A percentile compares a stretch with the other conserved stretches of the same genome.
These are phyloP conservation scores for Agonopterix heracliana DNA, from an alignment of 2,888 invertebrate genomes.

Conservation along the genomic window DNA sequence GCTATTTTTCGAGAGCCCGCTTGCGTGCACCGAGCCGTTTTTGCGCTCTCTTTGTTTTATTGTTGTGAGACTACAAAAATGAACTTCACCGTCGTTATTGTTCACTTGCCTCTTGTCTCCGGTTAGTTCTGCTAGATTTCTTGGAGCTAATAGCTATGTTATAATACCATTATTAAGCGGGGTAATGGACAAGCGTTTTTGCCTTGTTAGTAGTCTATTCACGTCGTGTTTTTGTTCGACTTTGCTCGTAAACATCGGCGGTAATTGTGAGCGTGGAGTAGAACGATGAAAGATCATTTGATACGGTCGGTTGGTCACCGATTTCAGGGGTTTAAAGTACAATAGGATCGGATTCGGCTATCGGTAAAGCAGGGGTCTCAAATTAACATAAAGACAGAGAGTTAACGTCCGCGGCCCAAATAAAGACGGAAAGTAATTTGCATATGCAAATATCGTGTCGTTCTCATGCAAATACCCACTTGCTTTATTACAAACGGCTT, in stretches of 20 bases:
- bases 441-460: slow-evolving; percentile 70
- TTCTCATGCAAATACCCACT: slow-evolving; percentile 68
- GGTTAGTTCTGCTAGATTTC: slow-evolving; percentile 33
- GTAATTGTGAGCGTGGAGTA: slow-evolving; percentile 34
- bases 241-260: slow-evolving; percentile 27
- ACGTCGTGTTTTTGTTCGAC: slow-evolving; percentile 34
- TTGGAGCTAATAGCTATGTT: slow-evolving; percentile 34
- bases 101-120: slow-evolving; percentile 45
- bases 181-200: slow-evolving; percentile 40
- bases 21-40: slow-evolving; percentile 60
- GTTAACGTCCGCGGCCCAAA: slow-evolving; percentile 63
- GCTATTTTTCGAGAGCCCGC: slow-evolving; percentile 55
- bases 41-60: slow-evolving; percentile 64
- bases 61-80: slow-evolving; percentile 56
- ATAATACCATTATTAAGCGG: slow-evolving; percentile 45
- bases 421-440: slow-evolving; percentile 69
- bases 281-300: slow-evolving; percentile 28
- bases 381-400: slow-evolving; percentile 22
- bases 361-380: slow-evolving; percentile 10
- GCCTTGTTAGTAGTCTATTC: slow-evolving; percentile 50
- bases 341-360: slow-evolving; percentile 12
- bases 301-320: slow-evolving; percentile 25
- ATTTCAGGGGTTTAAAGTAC: slow-evolving; percentile 28
- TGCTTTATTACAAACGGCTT: slow-evolving; percentile 68
- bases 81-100: slow-evolving; percentile 57